These are phyloP conservation scores for Oryctolagus cuniculus DNA, from an alignment of 2,113 vertebrate genomes.

Conservation along the genomic window mOryCun1.1 NC_091432.1:34441001-34441500, in stretches of 20 bases:
- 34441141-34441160: neutral
- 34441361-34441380: neutral
- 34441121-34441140: neutral
- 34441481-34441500: neutral
- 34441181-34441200: neutral
- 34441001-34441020: neutral
- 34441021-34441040: too few relatives aligned
- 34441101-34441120: neutral
- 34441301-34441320: neutral
- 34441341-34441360: neutral
- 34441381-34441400: neutral
- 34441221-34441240: neutral
- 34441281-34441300: neutral
- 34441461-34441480: neutral
- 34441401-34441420: neutral
- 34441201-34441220: neutral
- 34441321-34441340: neutral
- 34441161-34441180: neutral
- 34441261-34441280: neutral
- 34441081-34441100: too few relatives aligned
- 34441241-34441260: too few relatives aligned
- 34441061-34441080: neutral
- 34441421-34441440: neutral
- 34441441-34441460: neutral
- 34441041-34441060: too few relatives aligned